Evolutionary conservation across 2,888 invertebrate species (phyloP), one percentile per base, ranked within the genome.

Genomic region (Drepana falcataria): DNA sequence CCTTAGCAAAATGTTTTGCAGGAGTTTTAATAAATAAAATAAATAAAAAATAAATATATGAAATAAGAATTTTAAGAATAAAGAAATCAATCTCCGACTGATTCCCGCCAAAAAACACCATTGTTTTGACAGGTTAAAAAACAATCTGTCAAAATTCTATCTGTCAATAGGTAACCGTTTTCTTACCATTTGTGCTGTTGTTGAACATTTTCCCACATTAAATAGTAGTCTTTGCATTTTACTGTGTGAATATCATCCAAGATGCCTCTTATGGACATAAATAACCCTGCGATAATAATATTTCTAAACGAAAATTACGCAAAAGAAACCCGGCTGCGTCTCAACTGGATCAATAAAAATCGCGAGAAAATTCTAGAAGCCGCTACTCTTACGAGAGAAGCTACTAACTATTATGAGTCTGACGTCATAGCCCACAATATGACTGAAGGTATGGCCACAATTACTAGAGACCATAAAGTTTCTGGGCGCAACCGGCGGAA

Each of bases 281-380:
- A 69, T 2, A 77, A 77, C 35, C 83, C 83, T 0, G 70, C 69
- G n/a, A 60, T 77, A 2, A 79, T 81, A 49, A 74, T 70, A 53
- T 76, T 81, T 58, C 70, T 83, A 4, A 71, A 69, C 35, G 81
- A 83, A 61, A 76, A 69, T 53, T 79, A 79, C 59, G 78, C 81
- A 48, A 81, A 74, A 52, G 83, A 83, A 57, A 79, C 71, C 54
- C 71, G 71, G 2, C 59, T 79, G 3, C 72, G 82, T 0, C 58
- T 78, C 4, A 77, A 73, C 47, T 84, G 84, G 84, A 72, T 76
- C 33, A 60, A 63, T 51, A 77, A 75, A 55, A 68, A 83, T 57
- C 63, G 60, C 9, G 61, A 69, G 33, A 57, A 73, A 48, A 68
- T 84, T 41, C 61, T 74, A 40, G 55, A 79, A 54, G 82, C 83